Conservation (phyloP, 2,888 invertebrate genomes). For the Anticlea derivata region DNA sequence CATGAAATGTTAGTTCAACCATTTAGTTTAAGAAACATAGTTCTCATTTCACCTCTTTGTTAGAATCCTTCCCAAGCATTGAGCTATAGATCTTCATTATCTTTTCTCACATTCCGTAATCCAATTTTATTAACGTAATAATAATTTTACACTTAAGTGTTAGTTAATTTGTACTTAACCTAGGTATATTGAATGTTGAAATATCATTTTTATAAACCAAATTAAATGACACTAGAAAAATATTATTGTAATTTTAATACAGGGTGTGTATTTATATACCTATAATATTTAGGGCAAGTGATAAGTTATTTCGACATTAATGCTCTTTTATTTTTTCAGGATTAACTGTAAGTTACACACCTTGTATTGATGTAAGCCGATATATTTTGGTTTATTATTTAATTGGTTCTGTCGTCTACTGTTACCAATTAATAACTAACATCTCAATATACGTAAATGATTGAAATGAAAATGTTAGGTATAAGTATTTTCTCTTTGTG, state of each 20-base stretch:
- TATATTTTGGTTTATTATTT: slow-evolving; percentile 11
- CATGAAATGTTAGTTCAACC: neutral
- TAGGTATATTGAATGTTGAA: slow-evolving; percentile 22
- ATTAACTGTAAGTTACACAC: slow-evolving; percentile 2
- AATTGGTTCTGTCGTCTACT: slow-evolving; percentile 18
- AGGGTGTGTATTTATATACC: slow-evolving; percentile 6
- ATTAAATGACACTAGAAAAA: slow-evolving; percentile 18
- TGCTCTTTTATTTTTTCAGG: neutral
- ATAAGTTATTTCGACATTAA: slow-evolving; percentile 4
- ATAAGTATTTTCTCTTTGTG: slow-evolving; percentile 20
- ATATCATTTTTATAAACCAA: slow-evolving; percentile 15
- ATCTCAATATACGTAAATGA: slow-evolving; percentile 26
- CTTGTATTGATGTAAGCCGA: slow-evolving; percentile 7
- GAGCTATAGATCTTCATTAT: slow-evolving; percentile 18
- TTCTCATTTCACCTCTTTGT: neutral
- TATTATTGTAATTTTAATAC: slow-evolving; percentile 8
- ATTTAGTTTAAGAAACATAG: neutral
- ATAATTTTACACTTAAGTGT: slow-evolving; percentile 36
- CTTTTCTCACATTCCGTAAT: slow-evolving; percentile 54
- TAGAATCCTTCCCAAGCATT: neutral
- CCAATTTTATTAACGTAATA: slow-evolving; percentile 36
- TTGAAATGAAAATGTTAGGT: slow-evolving; percentile 12
- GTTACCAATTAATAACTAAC: slow-evolving; percentile 32
- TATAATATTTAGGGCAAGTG: neutral
- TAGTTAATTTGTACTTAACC: slow-evolving; percentile 48